Conservation (phyloP, 2,113 vertebrate species). For the Rafetus swinhoei region DNA sequence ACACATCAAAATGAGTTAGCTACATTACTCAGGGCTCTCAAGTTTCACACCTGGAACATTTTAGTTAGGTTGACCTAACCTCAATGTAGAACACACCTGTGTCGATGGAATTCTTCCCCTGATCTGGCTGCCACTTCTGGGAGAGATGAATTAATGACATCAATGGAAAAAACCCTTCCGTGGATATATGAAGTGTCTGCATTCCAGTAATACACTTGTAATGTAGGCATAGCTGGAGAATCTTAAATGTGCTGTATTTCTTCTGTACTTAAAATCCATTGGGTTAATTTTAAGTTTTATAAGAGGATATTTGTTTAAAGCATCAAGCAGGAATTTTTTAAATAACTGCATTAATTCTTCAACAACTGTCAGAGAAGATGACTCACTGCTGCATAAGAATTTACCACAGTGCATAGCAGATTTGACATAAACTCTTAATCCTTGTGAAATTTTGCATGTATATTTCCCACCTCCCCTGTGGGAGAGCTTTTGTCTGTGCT, state of each 20-base stretch:
- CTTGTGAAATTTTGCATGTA: conserved; percentile 61
- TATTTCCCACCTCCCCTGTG: conserved; percentile 43
- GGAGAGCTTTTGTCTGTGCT: conserved; percentile 43
- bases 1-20: not conserved
- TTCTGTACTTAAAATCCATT: conserved; percentile 60
- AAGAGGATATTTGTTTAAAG: conserved; percentile 68
- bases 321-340: conserved; percentile 69
- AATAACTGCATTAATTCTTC: conserved; percentile 72
- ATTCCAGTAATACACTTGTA: conserved; percentile 3
- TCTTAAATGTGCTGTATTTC: conserved; percentile 60
- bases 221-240: not conserved
- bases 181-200: not conserved
- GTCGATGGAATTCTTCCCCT: not conserved
- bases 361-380: conserved; percentile 67
- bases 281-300: conserved; percentile 61
- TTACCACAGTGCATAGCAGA: conserved; percentile 43
- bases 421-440: conserved; percentile 68
- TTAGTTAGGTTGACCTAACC: not conserved
- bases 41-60: not conserved
- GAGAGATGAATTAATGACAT: not conserved
- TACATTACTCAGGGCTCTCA: not conserved
- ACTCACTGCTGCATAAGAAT: conserved; percentile 58
- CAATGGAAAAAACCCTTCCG: not conserved
- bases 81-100: not conserved
- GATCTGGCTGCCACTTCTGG: not conserved